Conservation (phyloP, 1,140 invertebrate species). For the Acromyrmex echinatior region DNA sequence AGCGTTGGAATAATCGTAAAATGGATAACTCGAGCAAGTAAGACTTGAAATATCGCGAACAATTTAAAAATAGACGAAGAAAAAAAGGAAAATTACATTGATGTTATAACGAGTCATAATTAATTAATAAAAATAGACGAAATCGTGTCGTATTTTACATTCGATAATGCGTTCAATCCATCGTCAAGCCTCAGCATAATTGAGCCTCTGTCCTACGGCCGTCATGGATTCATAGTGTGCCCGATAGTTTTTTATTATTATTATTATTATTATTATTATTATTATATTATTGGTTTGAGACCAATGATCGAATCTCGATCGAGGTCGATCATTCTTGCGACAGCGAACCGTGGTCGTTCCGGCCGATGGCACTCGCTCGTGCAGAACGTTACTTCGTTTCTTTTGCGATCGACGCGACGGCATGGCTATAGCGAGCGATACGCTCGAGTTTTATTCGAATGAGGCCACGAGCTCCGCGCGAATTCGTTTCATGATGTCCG, state of each 20-base stretch:
- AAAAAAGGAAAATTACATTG: not conserved
- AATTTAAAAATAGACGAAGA: not conserved
- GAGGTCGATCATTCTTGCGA: constrained; percentile 60
- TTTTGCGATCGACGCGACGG: constrained; percentile 29
- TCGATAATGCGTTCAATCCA: not conserved
- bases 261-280: not conserved
- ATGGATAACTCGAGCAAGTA: not conserved
- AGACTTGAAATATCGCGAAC: not conserved
- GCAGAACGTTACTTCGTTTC: constrained; percentile 66
- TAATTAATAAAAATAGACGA: not conserved
- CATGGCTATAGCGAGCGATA: constrained; percentile 25
- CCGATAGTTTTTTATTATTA: constrained; percentile 1
- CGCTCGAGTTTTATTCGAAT: constrained; percentile 49
- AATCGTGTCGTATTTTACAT: not conserved
- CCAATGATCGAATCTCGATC: constrained; percentile 56
- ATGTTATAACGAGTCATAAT: not conserved
- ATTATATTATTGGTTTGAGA: constrained; percentile 9
- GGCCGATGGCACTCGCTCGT: constrained; percentile 50
- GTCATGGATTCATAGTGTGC: not conserved
- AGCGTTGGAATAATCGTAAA: not conserved
- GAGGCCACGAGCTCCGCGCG: constrained; percentile 36
- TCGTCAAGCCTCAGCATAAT: constrained; percentile 30
- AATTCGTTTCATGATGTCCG: constrained; percentile 6
- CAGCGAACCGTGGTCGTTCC: constrained; percentile 45
- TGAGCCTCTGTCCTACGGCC: constrained; percentile 47